Conservation (phyloP, 2,888 invertebrate genomes). For the Caenorhabditis macrosperma region DNA sequence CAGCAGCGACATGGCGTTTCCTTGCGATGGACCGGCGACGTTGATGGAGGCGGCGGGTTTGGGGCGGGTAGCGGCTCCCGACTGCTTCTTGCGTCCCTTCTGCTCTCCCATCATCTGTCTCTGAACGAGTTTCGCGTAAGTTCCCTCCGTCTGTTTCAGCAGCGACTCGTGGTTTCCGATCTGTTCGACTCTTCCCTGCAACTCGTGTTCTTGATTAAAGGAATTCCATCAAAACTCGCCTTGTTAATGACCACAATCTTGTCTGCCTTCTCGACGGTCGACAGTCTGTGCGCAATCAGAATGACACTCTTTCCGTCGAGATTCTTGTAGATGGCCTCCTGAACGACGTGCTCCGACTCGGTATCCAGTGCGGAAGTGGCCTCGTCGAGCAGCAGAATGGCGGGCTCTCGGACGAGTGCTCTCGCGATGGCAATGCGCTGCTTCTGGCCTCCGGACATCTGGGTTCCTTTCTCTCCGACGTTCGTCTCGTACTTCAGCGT, state of each 20-base stretch:
- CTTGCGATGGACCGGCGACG: slow-evolving; percentile 59
- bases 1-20: slow-evolving; percentile 66
- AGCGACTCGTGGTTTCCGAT: slow-evolving; percentile 82
- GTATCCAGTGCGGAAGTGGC: slow-evolving; percentile 78
- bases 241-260: slow-evolving; percentile 80
- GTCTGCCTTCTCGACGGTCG: slow-evolving; percentile 82
- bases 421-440: slow-evolving; percentile 76
- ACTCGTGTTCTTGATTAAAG: no score
- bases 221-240: no score
- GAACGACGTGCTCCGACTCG: slow-evolving; percentile 76
- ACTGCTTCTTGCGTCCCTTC: slow-evolving; percentile 41
- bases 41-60: slow-evolving; percentile 45
- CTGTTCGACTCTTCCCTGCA: slow-evolving; percentile 81
- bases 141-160: slow-evolving; percentile 80
- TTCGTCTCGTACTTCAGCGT: slow-evolving; percentile 81
- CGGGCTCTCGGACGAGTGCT: slow-evolving; percentile 75
- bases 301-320: slow-evolving; percentile 81
- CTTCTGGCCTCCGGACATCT: slow-evolving; percentile 80
- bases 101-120: slow-evolving; percentile 71
- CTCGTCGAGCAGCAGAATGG: slow-evolving; percentile 77
- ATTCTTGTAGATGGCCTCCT: slow-evolving; percentile 81
- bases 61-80: slow-evolving; percentile 3
- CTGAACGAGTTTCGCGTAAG: slow-evolving; percentile 82
- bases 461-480: slow-evolving; percentile 81
- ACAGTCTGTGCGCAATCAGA: slow-evolving; percentile 82